Conservation (phyloP, 1,140 invertebrate species). For the Nasonia vitripennis region DNA sequence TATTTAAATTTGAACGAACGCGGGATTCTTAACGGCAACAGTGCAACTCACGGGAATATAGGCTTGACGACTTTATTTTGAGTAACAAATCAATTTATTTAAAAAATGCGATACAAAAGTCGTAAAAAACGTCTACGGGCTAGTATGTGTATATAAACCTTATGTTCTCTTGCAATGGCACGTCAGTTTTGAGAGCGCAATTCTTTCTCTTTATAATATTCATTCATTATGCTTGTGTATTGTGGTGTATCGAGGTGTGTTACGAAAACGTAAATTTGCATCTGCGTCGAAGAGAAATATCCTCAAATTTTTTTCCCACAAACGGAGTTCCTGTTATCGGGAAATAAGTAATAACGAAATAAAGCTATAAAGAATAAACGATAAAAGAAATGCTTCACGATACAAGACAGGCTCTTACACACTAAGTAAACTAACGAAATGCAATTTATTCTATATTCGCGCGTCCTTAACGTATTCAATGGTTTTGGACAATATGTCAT, state of each 20-base stretch:
- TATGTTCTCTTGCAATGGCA: constrained; percentile 18
- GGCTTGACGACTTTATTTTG: neutral
- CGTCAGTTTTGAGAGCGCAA: constrained; percentile 16
- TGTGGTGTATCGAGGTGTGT: neutral
- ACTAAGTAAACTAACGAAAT: constrained; percentile 20
- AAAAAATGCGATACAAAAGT: constrained; percentile 63
- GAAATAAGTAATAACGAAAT: too few relatives aligned
- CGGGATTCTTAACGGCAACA: neutral
- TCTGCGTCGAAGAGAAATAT: neutral
- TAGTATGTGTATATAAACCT: constrained; percentile 26
- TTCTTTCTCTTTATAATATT: constrained; percentile 5
- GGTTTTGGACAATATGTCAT: constrained; percentile 10
- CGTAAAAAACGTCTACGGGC: constrained; percentile 45
- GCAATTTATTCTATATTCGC: neutral
- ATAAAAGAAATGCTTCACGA: neutral
- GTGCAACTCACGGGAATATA: neutral
- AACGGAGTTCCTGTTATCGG: too few relatives aligned
- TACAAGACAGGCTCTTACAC: neutral
- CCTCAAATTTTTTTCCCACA: too few relatives aligned
- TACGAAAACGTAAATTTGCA: neutral
- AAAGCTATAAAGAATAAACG: neutral
- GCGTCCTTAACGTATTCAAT: neutral
- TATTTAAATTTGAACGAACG: neutral
- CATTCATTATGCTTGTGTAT: neutral
- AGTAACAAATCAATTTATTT: constrained; percentile 64